phyloP scores from a whole-genome alignment of 2,113 vertebrate species.

The Dendropsophus ebraccatus region DNA sequence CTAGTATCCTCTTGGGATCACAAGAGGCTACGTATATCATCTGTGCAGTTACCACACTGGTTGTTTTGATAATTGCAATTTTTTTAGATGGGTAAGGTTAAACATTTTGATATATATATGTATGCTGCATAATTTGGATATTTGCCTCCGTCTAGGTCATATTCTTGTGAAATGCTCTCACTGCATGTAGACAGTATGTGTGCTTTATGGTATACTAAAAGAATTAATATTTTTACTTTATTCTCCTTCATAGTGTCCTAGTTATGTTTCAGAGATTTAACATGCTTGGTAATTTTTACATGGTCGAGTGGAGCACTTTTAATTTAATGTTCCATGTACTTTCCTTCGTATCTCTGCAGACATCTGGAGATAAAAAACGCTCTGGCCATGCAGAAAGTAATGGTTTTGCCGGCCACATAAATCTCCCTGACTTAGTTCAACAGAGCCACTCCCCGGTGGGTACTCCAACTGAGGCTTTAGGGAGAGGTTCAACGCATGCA shows the following conservation, averaged over 20 bases:
- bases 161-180: not conserved
- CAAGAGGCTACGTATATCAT: too few relatives aligned
- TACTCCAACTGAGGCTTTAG: constrained; percentile 84
- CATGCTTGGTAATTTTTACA: constrained; percentile 48
- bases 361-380: constrained; percentile 86
- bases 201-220: not conserved
- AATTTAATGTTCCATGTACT: constrained; percentile 4
- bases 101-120: too few relatives aligned
- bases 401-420: constrained; percentile 89
- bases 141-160: not conserved
- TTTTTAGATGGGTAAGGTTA: too few relatives aligned
- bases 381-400: constrained; percentile 90
- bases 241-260: not conserved
- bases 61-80: too few relatives aligned
- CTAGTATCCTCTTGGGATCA: too few relatives aligned
- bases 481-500: constrained; percentile 79
- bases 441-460: constrained; percentile 89
- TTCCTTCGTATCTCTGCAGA: constrained; percentile 82
- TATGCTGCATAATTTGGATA: too few relatives aligned
- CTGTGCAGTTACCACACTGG: too few relatives aligned
- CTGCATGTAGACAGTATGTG: not conserved
- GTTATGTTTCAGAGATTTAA: constrained; percentile 16
- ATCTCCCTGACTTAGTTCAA: constrained; percentile 96
- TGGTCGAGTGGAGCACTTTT: not conserved
- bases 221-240: not conserved